phyloP scores from a whole-genome alignment of 2,797 vertebrate species.

The Heteromormyrus szaboi region DNA sequence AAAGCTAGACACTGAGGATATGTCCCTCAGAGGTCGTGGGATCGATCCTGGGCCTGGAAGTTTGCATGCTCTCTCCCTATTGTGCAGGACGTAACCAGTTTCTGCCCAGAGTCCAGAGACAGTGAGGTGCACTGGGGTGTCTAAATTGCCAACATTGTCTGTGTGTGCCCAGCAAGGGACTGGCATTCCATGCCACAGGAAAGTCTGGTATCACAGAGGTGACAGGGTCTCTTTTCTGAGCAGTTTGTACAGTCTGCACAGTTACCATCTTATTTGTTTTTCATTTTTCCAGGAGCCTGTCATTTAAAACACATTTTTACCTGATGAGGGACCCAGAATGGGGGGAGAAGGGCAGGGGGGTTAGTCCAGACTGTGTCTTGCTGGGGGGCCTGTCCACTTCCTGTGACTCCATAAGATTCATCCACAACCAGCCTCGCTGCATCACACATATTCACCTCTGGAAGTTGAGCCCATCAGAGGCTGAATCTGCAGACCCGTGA shows the following conservation, averaged over 20 bases:
- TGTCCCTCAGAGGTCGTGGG: background rate
- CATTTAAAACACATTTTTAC: background rate
- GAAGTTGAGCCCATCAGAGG: background rate
- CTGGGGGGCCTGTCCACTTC: background rate
- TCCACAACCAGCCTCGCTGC: background rate
- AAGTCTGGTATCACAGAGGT: background rate
- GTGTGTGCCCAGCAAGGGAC: background rate
- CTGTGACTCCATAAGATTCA: background rate
- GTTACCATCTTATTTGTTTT: background rate
- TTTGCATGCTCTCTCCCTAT: background rate
- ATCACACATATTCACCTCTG: conserved; percentile 5
- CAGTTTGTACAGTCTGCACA: background rate
- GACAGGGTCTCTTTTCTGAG: background rate
- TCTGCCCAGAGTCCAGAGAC: background rate
- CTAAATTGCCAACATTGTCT: background rate
- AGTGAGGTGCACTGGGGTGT: background rate
- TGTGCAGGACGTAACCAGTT: background rate
- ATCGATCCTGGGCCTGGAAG: background rate
- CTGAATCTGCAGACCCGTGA: conserved; percentile 20
- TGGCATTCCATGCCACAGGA: background rate
- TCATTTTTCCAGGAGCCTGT: background rate
- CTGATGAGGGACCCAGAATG: background rate
- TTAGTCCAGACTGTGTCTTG: background rate
- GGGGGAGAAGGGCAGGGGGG: background rate
- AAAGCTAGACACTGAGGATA: background rate